Percentiles rank a stretch among this genome's conserved stretches.
phyloP scores from a whole-genome alignment of 2,888 invertebrate genomes.

The Therioaphis trifolii region DNA sequence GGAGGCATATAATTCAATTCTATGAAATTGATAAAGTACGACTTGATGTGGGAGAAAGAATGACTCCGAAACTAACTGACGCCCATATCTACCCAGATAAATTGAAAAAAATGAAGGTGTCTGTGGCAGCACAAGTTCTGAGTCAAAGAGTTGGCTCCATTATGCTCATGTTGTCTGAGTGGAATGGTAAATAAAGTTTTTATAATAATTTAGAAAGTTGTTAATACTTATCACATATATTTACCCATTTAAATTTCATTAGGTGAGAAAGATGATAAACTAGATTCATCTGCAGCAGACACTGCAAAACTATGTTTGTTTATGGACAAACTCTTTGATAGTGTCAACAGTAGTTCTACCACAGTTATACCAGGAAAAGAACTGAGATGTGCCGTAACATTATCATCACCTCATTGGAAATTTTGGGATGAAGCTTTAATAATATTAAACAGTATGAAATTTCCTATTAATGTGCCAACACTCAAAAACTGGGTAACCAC shows the following conservation, averaged over 20 bases:
- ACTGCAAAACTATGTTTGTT: constrained; percentile 33
- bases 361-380: not conserved
- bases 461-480: constrained; percentile 1
- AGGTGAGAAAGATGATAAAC: constrained; percentile 14
- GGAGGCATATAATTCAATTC: constrained; percentile 5
- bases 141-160: too few relatives aligned
- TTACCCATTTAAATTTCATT: too few relatives aligned
- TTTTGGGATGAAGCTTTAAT: constrained; percentile 26
- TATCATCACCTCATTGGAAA: not conserved
- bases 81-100: constrained; percentile 25
- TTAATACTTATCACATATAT: too few relatives aligned
- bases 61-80: constrained; percentile 27
- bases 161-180: too few relatives aligned
- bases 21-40: constrained; percentile 19
- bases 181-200: too few relatives aligned
- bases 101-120: constrained; percentile 50
- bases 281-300: constrained; percentile 62
- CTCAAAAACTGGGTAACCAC: not conserved
- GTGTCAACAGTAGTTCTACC: not conserved
- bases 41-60: not conserved
- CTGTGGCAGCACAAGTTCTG: too few relatives aligned
- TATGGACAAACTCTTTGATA: constrained; percentile 44
- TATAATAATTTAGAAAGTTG: too few relatives aligned
- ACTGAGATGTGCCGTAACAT: not conserved
- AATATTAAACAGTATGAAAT: constrained; percentile 18